These are phyloP conservation scores for Dichetophora obliterata DNA, from an alignment of 2,888 invertebrate species.

Conservation along the genomic window DNA sequence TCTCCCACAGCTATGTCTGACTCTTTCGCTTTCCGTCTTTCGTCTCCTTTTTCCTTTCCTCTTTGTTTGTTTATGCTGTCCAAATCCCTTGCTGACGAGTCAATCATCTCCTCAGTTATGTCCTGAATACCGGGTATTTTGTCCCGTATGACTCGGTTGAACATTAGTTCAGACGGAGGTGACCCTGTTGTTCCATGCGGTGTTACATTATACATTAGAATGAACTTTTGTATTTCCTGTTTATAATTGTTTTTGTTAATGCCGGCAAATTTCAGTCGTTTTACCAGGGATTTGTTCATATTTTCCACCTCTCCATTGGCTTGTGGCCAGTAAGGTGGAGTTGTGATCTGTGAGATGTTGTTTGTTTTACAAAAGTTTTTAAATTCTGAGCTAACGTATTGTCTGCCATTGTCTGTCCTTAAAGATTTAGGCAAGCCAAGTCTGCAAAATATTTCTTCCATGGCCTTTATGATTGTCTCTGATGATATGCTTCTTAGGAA, in stretches of 20 bases:
- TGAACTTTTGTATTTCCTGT: too few relatives aligned
- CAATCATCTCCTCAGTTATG: conserved; percentile 11
- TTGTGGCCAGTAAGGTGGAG: conserved; percentile 10
- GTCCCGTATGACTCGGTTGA: too few relatives aligned
- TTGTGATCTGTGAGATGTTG: not conserved
- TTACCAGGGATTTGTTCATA: conserved; percentile 34
- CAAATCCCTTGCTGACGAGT: conserved; percentile 22
- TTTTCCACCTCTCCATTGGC: too few relatives aligned
- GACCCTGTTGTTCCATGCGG: too few relatives aligned
- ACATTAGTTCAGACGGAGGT: too few relatives aligned
- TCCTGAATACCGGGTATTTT: not conserved
- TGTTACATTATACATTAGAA: too few relatives aligned
- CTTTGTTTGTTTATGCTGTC: conserved; percentile 37
- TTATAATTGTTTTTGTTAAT: too few relatives aligned
- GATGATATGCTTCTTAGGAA: conserved; percentile 40
- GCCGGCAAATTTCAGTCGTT: conserved; percentile 38
- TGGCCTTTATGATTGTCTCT: not conserved
- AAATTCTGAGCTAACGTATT: too few relatives aligned
- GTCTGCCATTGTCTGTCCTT: not conserved
- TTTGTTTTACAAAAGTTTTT: not conserved
- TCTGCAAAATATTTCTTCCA: too few relatives aligned
- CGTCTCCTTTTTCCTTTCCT: conserved; percentile 33
- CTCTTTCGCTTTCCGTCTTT: not conserved
- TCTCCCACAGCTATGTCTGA: too few relatives aligned
- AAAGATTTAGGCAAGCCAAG: too few relatives aligned